phyloP scores from a whole-genome alignment of 2,888 invertebrate species.

The Heliconius erato region DNA sequence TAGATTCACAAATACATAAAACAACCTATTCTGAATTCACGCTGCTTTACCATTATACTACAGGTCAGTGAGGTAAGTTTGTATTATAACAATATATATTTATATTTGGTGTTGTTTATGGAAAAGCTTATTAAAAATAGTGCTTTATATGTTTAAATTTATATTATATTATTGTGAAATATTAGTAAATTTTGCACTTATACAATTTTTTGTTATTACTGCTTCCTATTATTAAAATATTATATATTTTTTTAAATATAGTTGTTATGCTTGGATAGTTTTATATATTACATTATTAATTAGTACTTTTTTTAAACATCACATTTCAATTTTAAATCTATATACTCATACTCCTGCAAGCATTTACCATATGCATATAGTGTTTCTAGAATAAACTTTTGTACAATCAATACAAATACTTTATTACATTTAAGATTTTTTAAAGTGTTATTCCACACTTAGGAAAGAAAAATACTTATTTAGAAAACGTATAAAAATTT shows the following conservation, averaged over 20 bases:
- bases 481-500: too few species aligned
- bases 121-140: not conserved
- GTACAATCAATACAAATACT: not conserved
- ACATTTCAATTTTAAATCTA: not conserved
- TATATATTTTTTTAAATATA: not conserved
- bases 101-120: not conserved
- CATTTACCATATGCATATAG: not conserved
- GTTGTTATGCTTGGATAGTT: not conserved
- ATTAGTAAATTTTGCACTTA: not conserved
- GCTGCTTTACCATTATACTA: conserved; percentile 70
- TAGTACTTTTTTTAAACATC: not conserved
- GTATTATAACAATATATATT: not conserved
- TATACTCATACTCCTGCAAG: not conserved
- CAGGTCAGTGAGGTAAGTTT: conserved; percentile 81
- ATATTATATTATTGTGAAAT: not conserved
- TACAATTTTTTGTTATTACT: not conserved
- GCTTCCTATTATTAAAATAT: not conserved
- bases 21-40: conserved; percentile 65
- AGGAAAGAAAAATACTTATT: too few species aligned
- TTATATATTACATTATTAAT: not conserved
- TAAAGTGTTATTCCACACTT: too few species aligned
- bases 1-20: conserved; percentile 27
- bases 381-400: not conserved
- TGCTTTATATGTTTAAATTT: not conserved
- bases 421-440: not conserved